These are phyloP conservation scores for Spinus pinus DNA, from an alignment of 2,797 vertebrate genomes.

Conservation along the genomic window DNA sequence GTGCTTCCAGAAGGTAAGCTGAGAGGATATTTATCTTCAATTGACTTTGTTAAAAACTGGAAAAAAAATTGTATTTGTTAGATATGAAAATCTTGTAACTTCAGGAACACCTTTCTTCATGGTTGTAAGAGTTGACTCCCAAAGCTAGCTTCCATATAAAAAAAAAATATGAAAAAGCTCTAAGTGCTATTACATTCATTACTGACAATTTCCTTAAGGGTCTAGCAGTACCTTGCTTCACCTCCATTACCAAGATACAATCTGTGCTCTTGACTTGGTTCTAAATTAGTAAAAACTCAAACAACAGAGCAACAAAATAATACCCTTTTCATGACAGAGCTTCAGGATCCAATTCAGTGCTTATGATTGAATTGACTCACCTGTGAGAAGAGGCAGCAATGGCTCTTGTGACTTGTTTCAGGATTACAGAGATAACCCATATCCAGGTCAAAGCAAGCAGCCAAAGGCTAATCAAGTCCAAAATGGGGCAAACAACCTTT, in stretches of 20 bases:
- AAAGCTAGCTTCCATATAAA: neutral
- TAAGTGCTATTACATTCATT: neutral
- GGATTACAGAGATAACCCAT: neutral
- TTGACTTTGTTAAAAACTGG: conserved; percentile 52
- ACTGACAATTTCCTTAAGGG: neutral
- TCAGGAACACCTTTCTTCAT: neutral
- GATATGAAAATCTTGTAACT: neutral
- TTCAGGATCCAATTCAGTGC: neutral
- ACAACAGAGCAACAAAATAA: neutral
- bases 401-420: neutral
- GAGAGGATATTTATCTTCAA: neutral
- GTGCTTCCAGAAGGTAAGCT: conserved; percentile 35
- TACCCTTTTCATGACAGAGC: neutral
- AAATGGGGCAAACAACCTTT: neutral
- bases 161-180: neutral
- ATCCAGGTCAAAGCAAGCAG: neutral
- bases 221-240: neutral
- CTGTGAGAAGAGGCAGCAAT: neutral
- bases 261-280: neutral
- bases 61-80: neutral
- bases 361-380: neutral
- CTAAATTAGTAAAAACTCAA: neutral
- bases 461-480: neutral
- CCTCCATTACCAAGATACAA: neutral
- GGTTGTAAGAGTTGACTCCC: neutral